These are phyloP conservation scores for Pollenia angustigena DNA, from an alignment of 2,888 invertebrate genomes.

Conservation along the genomic window DNA sequence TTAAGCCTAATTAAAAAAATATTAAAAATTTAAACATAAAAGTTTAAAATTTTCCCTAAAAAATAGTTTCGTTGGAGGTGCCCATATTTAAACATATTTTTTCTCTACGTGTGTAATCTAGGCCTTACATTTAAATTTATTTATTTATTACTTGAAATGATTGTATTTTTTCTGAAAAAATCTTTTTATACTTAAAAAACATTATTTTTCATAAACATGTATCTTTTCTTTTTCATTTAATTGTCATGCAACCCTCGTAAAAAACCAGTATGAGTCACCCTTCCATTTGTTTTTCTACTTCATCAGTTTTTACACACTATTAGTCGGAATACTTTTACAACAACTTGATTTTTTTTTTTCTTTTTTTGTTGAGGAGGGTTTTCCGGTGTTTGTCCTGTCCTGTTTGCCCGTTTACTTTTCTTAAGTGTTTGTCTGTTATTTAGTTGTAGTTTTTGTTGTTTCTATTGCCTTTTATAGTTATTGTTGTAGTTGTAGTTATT, in stretches of 20 bases:
- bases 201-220: neutral
- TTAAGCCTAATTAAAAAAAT: too few relatives aligned
- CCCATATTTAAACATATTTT: too few relatives aligned
- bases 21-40: too few relatives aligned
- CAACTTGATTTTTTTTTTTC: constrained; percentile 19
- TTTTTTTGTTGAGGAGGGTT: neutral
- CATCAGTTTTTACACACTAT: constrained; percentile 61
- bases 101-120: too few relatives aligned
- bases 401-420: constrained; percentile 10
- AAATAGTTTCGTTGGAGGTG: too few relatives aligned
- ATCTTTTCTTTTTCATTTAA: neutral
- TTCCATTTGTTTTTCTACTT: constrained; percentile 58
- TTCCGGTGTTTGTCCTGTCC: neutral
- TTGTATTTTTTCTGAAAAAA: neutral
- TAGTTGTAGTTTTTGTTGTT: neutral
- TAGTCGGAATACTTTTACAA: constrained; percentile 35
- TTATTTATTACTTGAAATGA: too few relatives aligned
- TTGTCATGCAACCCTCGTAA: neutral
- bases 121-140: too few relatives aligned
- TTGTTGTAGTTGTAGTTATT: constrained; percentile 42
- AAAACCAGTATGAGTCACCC: neutral
- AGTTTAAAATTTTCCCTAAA: too few relatives aligned
- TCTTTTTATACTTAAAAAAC: neutral
- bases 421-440: constrained; percentile 45
- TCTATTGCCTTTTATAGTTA: neutral